Percentiles rank a stretch among this genome's conserved stretches.
These are phyloP conservation scores for Parotocinclus haroldoi DNA, from an alignment of 2,797 vertebrate genomes.

Conservation along the genomic window DNA sequence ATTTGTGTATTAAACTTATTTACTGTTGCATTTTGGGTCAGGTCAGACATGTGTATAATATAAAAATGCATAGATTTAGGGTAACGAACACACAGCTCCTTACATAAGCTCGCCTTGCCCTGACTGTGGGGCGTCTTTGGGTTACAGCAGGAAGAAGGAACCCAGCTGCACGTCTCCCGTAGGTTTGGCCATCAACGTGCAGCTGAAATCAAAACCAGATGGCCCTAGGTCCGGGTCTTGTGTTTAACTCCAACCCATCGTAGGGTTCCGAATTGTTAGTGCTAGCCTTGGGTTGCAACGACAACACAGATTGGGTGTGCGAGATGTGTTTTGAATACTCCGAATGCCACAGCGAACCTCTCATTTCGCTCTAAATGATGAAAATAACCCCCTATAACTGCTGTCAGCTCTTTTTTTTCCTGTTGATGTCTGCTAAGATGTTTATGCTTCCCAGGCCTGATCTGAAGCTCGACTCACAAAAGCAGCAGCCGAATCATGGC, in stretches of 20 bases:
- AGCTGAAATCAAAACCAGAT: conserved; percentile 19
- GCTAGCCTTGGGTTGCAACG: conserved; percentile 15
- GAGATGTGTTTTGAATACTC: not conserved
- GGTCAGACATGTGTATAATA: no score
- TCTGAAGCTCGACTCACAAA: not conserved
- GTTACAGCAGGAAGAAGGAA: not conserved
- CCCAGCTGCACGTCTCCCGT: not conserved
- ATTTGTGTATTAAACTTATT: no score
- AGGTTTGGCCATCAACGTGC: not conserved
- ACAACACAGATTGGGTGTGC: not conserved
- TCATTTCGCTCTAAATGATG: not conserved
- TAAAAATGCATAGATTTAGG: no score
- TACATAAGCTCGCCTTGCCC: conserved; percentile 1
- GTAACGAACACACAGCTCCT: conserved; percentile 2
- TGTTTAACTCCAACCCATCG: no score
- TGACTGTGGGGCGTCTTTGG: not conserved
- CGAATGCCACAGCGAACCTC: not conserved
- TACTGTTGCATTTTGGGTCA: no score
- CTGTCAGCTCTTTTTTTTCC: not conserved
- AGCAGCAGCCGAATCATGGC: no score
- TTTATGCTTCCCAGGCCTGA: not conserved
- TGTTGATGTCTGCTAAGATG: not conserved
- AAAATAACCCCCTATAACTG: not conserved
- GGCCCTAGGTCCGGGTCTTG: conserved; percentile 14
- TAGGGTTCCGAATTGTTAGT: conserved; percentile 16